Conservation (phyloP, 2,888 invertebrate species). For the Leptogaster cylindrica region DNA sequence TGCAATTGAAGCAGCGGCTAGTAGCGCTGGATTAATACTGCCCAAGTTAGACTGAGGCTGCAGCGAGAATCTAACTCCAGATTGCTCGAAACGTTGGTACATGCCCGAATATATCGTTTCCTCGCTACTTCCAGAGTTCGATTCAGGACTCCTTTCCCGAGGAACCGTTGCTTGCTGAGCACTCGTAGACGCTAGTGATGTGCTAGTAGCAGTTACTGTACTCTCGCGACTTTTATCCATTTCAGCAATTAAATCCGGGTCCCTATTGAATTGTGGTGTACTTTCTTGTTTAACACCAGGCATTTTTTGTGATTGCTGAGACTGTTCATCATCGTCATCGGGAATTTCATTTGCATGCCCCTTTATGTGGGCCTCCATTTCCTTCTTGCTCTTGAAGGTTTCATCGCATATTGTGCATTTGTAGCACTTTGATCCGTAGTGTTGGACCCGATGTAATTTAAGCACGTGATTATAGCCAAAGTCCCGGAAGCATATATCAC, state of each 20-base stretch:
- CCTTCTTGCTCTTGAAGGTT: slow-evolving; percentile 88
- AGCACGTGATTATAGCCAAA: slow-evolving; percentile 92
- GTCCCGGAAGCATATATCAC: slow-evolving; percentile 88
- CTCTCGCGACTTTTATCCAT: slow-evolving; percentile 58
- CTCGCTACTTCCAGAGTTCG: slow-evolving; percentile 48
- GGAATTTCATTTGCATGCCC: slow-evolving; percentile 71
- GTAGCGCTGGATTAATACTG: slow-evolving; percentile 60
- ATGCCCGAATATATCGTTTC: slow-evolving; percentile 45
- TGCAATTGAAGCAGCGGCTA: slow-evolving; percentile 60
- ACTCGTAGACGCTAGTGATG: slow-evolving; percentile 50
- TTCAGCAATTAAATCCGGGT: slow-evolving; percentile 49
- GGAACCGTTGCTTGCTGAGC: slow-evolving; percentile 41
- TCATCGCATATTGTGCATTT: slow-evolving; percentile 91
- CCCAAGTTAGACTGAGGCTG: slow-evolving; percentile 45
- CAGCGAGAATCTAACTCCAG: slow-evolving; percentile 42
- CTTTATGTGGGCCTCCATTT: slow-evolving; percentile 88
- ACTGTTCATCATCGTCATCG: slow-evolving; percentile 61
- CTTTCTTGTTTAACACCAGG: slow-evolving; percentile 43
- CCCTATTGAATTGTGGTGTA: slow-evolving; percentile 17
- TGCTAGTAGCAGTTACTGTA: slow-evolving; percentile 55
- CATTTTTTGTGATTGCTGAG: slow-evolving; percentile 51
- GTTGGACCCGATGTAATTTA: slow-evolving; percentile 87
- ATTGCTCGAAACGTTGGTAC: slow-evolving; percentile 48
- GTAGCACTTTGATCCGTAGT: slow-evolving; percentile 90
- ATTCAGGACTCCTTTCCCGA: slow-evolving; percentile 48